Conservation (phyloP, 2,888 invertebrate genomes). For the Therioaphis trifolii region DNA sequence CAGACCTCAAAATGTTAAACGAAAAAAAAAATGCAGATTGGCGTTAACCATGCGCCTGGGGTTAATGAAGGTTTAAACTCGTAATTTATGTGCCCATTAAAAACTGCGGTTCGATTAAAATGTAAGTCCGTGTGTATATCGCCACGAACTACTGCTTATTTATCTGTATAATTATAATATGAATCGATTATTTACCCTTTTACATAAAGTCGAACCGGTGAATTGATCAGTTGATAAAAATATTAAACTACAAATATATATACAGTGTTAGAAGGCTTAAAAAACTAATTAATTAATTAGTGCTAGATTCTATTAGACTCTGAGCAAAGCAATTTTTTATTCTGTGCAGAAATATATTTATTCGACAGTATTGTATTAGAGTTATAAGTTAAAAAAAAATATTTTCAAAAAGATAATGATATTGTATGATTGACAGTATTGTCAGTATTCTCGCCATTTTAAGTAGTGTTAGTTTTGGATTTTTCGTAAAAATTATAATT, state of each 20-base stretch:
- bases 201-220: slow-evolving; percentile 6
- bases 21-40: slow-evolving; percentile 30
- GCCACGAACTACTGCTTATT: slow-evolving; percentile 40
- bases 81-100: slow-evolving; percentile 59
- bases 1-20: slow-evolving; percentile 22
- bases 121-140: slow-evolving; percentile 36
- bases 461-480: too few species aligned
- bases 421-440: too few species aligned
- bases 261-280: too few species aligned
- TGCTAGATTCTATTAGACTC: too few species aligned
- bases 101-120: slow-evolving; percentile 62
- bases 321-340: too few species aligned
- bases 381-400: too few species aligned
- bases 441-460: too few species aligned
- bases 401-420: too few species aligned
- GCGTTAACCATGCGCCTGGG: slow-evolving; percentile 49
- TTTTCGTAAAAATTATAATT: too few species aligned
- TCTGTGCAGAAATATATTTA: too few species aligned
- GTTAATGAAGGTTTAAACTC: slow-evolving; percentile 61
- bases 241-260: slow-evolving; percentile 10
- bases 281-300: too few species aligned
- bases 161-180: slow-evolving; percentile 26
- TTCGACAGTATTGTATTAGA: too few species aligned
- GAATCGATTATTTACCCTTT: slow-evolving; percentile 28
- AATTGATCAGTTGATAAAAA: slow-evolving; percentile 20